These are phyloP conservation scores for Chelidonichthys spinosus DNA, from an alignment of 2,797 vertebrate species.

Conservation along the genomic window DNA sequence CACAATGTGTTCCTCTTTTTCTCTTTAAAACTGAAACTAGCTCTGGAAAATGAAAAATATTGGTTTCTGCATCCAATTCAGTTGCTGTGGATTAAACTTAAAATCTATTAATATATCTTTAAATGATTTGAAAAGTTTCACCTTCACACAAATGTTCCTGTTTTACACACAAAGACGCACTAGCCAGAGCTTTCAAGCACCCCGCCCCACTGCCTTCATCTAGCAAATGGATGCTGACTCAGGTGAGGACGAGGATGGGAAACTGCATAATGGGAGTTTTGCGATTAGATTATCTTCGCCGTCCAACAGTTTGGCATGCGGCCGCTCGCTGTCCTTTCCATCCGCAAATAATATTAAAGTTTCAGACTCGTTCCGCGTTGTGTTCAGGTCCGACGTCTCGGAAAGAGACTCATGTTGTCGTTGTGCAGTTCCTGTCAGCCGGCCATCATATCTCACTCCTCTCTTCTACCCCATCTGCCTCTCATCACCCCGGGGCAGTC, in stretches of 20 bases:
- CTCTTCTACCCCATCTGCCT: conserved; percentile 32
- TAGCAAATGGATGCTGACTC: conserved; percentile 26
- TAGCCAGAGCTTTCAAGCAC: conserved; percentile 22
- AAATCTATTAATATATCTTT: not conserved
- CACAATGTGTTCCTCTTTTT: not conserved
- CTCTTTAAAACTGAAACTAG: not conserved
- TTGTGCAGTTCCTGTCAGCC: conserved; percentile 31
- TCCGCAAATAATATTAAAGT: conserved; percentile 1
- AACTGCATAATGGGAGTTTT: conserved; percentile 13
- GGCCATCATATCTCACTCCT: conserved; percentile 39
- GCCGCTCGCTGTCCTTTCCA: conserved; percentile 4
- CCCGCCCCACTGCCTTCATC: conserved; percentile 17
- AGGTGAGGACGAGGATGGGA: conserved; percentile 33
- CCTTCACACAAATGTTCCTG: not conserved
- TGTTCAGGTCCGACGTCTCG: not conserved
- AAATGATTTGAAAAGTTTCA: not conserved
- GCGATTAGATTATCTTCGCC: conserved; percentile 21
- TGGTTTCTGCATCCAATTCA: not conserved
- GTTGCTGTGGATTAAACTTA: not conserved
- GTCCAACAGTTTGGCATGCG: not conserved
- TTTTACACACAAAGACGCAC: conserved; percentile 3
- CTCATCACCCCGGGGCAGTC: conserved; percentile 39
- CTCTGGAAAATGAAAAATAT: not conserved
- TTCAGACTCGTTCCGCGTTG: not conserved
- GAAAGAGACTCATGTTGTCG: conserved; percentile 17